These are phyloP conservation scores for Cephalopterus ornatus DNA, from an alignment of 2,113 vertebrate genomes.

Conservation along the genomic window DNA sequence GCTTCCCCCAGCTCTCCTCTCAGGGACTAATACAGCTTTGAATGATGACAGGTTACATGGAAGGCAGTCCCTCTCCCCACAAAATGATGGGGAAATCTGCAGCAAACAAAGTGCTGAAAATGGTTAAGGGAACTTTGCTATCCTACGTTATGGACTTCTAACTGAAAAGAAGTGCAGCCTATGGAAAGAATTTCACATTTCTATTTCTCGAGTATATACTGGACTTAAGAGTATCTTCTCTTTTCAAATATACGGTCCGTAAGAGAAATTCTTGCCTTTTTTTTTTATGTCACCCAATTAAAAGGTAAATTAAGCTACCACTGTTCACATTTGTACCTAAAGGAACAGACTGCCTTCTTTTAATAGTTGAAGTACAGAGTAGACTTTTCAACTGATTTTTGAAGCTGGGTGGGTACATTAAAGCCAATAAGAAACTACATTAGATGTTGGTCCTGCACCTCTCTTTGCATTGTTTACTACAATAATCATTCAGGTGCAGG, in stretches of 20 bases:
- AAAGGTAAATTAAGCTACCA: background rate
- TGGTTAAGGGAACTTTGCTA: background rate
- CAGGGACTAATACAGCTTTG: background rate
- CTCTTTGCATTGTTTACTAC: background rate
- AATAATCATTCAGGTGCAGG: background rate
- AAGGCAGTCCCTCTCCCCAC: background rate
- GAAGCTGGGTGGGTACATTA: background rate
- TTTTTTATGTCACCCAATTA: background rate
- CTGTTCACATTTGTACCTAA: background rate
- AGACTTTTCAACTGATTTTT: background rate
- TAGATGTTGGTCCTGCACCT: background rate
- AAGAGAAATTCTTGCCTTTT: background rate
- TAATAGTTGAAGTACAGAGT: background rate
- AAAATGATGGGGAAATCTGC: background rate
- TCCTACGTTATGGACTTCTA: background rate
- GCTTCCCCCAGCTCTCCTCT: background rate
- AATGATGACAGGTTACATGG: background rate
- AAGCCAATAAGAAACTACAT: background rate
- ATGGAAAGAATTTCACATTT: background rate
- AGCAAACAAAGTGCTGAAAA: background rate
- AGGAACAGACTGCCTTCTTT: background rate
- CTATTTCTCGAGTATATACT: background rate
- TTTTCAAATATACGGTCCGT: background rate
- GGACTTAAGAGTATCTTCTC: background rate
- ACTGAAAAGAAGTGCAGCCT: background rate